A percentile compares a stretch with the other conserved stretches of the same genome.
phyloP scores from a whole-genome alignment of 2,888 invertebrate species.

The Gymnocheta viridis region DNA sequence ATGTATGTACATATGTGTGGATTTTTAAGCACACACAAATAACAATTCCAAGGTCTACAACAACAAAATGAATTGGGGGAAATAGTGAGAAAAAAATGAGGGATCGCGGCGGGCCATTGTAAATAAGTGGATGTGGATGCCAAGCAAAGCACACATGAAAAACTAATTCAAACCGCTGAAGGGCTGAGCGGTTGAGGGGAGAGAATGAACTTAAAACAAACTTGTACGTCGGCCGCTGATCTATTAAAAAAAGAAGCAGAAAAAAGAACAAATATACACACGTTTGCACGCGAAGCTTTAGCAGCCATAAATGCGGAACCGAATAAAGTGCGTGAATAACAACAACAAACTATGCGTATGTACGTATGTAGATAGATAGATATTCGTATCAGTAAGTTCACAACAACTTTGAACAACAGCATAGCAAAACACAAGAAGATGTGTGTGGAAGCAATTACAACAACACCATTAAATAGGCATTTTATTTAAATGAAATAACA shows the following conservation, averaged over 20 bases:
- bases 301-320: conserved; percentile 57
- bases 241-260: not conserved
- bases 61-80: conserved; percentile 25
- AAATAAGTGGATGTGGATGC: conserved; percentile 23
- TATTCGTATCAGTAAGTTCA: conserved; percentile 29
- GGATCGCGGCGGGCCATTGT: conserved; percentile 50
- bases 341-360: not conserved
- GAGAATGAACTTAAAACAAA: conserved; percentile 13
- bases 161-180: conserved; percentile 58
- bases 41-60: conserved; percentile 53
- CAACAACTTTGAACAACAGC: conserved; percentile 25
- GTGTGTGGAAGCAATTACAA: not conserved
- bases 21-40: not conserved
- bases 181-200: conserved; percentile 63
- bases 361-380: too few species aligned
- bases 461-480: conserved; percentile 11
- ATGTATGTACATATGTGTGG: not conserved
- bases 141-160: not conserved
- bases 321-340: conserved; percentile 50
- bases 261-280: conserved; percentile 22
- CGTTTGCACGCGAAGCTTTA: conserved; percentile 11
- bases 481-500: conserved; percentile 25
- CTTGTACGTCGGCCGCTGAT: conserved; percentile 13
- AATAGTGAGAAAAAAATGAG: conserved; percentile 41
- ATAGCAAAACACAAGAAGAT: conserved; percentile 21